Base-by-base conservation (phyloP, 2,113 vertebrate genomes). In the Pyrgilauda ruficollis region DNA sequence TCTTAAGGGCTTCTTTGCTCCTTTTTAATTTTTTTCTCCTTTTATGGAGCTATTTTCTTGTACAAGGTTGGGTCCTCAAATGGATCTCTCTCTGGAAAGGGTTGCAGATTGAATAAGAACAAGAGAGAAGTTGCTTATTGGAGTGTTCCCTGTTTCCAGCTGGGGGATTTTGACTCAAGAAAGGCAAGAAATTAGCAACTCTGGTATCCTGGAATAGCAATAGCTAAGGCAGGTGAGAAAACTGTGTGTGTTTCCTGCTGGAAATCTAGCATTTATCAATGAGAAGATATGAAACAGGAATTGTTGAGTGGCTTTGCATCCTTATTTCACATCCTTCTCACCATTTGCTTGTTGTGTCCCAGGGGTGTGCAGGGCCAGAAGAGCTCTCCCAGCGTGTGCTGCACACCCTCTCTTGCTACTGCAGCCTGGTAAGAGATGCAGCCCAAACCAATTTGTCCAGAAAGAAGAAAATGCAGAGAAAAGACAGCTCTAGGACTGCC, bases 321-420 rank as follows among this genome's bases (percentile, higher is more conserved):
- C 62, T 47, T 19, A 24, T 37, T 76, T 69, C 56, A 35, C 26
- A 56, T 77, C 35, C 15, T 69, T 47, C 63, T 63, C 79, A 37
- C 12, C 31, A 28, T n/a, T n/a, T 90, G 35, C 39, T 70, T 1
- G 0, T 13, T 30, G 31, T 58, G 47, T 67, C 20, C 35, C 0
- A 0, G 16, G 49, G 30, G 35, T 6, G 0, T 56, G 18, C 0
- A 1, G 26, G 26, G 33, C 41, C 68, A 30, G 56, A 37, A 49
- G 39, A 68, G 22, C 62, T 63, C 50, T 74, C 46, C 46, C 50
- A 33, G 46, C 1, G 0, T 7, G 37, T 21, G 43, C 76, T 80
- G 37, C 22, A 17, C 1, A 2, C 7, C 44, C n/a, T 28, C 15
- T 41, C 43, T 11, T 63, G 47, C 78, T 59, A 24, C 73, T 49